phyloP scores from a whole-genome alignment of 2,797 vertebrate genomes.

The Erpetoichthys calabaricus region DNA sequence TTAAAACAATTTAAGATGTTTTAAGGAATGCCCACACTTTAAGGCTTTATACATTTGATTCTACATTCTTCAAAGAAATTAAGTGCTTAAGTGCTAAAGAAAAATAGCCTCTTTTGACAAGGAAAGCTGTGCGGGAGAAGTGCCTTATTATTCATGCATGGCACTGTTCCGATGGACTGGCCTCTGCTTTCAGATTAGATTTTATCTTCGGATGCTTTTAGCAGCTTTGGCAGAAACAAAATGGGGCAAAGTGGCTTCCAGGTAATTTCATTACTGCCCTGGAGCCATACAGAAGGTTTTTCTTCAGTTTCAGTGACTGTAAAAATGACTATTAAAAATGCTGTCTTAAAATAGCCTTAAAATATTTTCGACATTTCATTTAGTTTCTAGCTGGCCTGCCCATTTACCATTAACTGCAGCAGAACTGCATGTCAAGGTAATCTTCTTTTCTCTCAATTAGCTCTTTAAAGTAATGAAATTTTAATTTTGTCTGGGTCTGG shows the following conservation, averaged over 20 bases:
- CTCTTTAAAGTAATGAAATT: constrained; percentile 6
- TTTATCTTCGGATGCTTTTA: constrained; percentile 12
- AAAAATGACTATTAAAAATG: neutral
- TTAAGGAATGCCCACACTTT: too few species aligned
- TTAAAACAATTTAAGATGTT: too few species aligned
- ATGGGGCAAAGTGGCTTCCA: neutral
- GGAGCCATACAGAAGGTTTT: too few species aligned
- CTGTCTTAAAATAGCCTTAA: neutral
- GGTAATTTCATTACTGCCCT: constrained; percentile 1
- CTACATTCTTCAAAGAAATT: too few species aligned
- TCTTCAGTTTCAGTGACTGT: too few species aligned
- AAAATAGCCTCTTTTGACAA: too few species aligned
- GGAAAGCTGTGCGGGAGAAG: too few species aligned
- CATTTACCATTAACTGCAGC: neutral
- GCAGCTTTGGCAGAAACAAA: constrained; percentile 7
- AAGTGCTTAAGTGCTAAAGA: too few species aligned
- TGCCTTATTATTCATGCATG: too few species aligned
- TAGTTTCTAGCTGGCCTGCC: neutral
- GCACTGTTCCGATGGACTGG: too few species aligned
- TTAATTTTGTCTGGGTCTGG: neutral
- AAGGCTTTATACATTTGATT: too few species aligned
- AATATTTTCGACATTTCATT: constrained; percentile 2
- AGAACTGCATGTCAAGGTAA: constrained; percentile 4
- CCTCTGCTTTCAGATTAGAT: constrained; percentile 2
- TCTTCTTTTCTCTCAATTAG: constrained; percentile 7